Percentiles rank a stretch among this genome's conserved stretches.
These are phyloP conservation scores for Zaprionus davidi DNA, from an alignment of 1,140 invertebrate species.

Conservation along the genomic window DNA sequence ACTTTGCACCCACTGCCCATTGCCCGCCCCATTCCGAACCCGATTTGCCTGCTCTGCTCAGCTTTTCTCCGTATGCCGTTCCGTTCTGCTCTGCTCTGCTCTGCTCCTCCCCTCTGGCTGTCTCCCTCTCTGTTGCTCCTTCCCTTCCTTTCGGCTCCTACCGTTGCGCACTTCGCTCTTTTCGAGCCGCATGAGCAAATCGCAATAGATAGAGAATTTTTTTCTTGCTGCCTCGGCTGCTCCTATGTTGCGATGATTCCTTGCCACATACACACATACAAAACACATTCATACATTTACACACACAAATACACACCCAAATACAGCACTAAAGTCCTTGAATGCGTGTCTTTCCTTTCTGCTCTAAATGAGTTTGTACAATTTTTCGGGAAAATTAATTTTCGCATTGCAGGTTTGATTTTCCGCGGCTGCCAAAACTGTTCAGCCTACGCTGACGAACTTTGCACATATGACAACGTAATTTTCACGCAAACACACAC, in stretches of 20 bases:
- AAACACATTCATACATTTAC: slow-evolving; percentile 4
- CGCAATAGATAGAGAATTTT: slow-evolving; percentile 84
- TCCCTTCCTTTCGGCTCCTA: slow-evolving; percentile 19
- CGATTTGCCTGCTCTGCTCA: slow-evolving; percentile 20
- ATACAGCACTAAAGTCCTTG: slow-evolving; percentile 51
- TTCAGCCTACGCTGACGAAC: slow-evolving; percentile 46
- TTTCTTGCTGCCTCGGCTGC: slow-evolving; percentile 68
- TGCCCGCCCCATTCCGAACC: slow-evolving; percentile 17
- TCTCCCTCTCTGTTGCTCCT: slow-evolving; percentile 1
- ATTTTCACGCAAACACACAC: slow-evolving; percentile 61
- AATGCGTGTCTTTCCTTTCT: slow-evolving; percentile 52
- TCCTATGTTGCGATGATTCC: slow-evolving; percentile 59
- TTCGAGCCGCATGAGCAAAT: slow-evolving; percentile 82
- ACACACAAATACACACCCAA: slow-evolving; percentile 23
- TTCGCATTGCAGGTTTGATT: slow-evolving; percentile 32
- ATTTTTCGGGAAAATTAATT: slow-evolving; percentile 27
- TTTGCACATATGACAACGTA: slow-evolving; percentile 81
- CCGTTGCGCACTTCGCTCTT: slow-evolving; percentile 71
- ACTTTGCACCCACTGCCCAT: slow-evolving; percentile 63
- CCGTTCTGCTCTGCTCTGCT: slow-evolving; percentile 14
- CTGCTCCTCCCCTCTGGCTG: slow-evolving; percentile 10
- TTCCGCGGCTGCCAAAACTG: slow-evolving; percentile 20
- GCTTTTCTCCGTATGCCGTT: slow-evolving; percentile 7
- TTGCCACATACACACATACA: slow-evolving; percentile 49
- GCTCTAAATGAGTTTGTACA: slow-evolving; percentile 27